Evolutionary conservation across 2,113 vertebrate genomes (phyloP).

Genomic region (Halcyon malimbica): DNA sequence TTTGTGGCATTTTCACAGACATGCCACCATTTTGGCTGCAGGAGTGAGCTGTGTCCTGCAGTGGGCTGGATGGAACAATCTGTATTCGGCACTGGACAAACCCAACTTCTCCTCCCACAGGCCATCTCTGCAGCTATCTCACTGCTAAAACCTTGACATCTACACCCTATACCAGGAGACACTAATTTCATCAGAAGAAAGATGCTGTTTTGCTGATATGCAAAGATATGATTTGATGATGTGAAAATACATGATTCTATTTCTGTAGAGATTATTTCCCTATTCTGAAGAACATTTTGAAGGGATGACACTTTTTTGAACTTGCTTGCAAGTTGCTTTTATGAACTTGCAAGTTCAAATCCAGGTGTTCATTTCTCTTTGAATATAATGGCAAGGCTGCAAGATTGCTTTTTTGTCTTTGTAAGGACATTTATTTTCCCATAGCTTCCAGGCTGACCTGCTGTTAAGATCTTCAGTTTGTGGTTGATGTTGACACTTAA

Average conservation of each 20-base stretch:
- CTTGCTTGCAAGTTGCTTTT: not conserved
- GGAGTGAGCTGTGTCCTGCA: rapidly evolving
- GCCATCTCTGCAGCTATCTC: rapidly evolving
- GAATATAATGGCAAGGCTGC: not conserved
- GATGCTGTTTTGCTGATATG: not conserved
- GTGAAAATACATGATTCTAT: not conserved
- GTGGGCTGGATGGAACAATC: rapidly evolving
- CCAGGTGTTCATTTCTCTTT: not conserved
- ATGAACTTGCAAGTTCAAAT: not conserved
- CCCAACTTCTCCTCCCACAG: rapidly evolving
- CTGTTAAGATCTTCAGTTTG: not conserved
- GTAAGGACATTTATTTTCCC: not conserved
- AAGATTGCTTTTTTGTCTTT: not conserved
- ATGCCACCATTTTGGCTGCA: rapidly evolving
- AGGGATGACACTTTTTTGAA: not conserved
- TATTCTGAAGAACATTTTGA: not conserved
- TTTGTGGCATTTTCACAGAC: not conserved
- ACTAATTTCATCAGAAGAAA: not conserved
- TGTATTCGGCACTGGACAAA: rapidly evolving
- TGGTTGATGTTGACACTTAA: not conserved
- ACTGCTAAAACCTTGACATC: not conserved
- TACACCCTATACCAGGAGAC: too few relatives aligned
- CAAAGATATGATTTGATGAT: not conserved
- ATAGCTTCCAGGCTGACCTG: not conserved
- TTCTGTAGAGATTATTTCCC: not conserved